A percentile compares a stretch with the other conserved stretches of the same genome.
Conservation (phyloP, 1,140 invertebrate genomes). For the Tachypleus tridentatus region DNA sequence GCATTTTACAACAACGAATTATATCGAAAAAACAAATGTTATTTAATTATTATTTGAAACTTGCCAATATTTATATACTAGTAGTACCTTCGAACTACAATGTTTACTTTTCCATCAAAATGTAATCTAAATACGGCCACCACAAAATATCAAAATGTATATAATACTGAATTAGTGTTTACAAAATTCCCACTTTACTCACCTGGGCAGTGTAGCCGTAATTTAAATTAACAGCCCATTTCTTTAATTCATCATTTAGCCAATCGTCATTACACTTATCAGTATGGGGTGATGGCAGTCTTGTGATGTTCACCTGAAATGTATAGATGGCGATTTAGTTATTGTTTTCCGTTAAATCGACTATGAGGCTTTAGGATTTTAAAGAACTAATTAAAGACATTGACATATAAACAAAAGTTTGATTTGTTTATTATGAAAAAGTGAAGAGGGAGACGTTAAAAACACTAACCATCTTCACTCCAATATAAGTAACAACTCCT, state of each 20-base stretch:
- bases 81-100: too few species aligned
- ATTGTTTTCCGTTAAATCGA: not conserved
- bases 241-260: slow-evolving; percentile 4
- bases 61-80: too few species aligned
- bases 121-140: too few species aligned
- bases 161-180: not conserved
- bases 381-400: not conserved
- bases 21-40: too few species aligned
- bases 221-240: not conserved
- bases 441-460: not conserved
- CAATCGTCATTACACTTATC: slow-evolving; percentile 20
- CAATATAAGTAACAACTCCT: slow-evolving; percentile 18
- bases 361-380: not conserved
- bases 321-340: not conserved
- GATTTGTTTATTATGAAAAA: not conserved
- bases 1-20: too few species aligned
- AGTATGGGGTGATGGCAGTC: slow-evolving; percentile 19
- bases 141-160: too few species aligned
- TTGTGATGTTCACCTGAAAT: slow-evolving; percentile 17
- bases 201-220: not conserved
- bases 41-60: too few species aligned
- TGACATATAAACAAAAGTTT: not conserved
- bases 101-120: too few species aligned
- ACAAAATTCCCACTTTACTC: not conserved
- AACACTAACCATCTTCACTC: slow-evolving; percentile 14